Percentiles rank a stretch among this genome's conserved stretches.
Evolutionary conservation across 2,888 invertebrate genomes (phyloP).

Genomic region (Agrochola circellaris): DNA sequence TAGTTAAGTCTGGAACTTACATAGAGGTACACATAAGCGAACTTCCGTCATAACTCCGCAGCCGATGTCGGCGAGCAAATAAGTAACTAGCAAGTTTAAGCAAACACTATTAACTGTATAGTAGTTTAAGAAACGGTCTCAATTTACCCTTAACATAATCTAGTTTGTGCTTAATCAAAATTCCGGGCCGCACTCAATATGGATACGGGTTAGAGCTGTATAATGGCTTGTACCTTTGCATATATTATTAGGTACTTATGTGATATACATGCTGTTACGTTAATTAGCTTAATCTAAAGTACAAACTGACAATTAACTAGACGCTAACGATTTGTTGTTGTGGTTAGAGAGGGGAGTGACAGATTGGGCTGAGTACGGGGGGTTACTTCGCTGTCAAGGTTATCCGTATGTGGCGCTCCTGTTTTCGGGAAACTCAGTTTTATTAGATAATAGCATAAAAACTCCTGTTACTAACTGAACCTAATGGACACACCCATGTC

Average conservation of each 20-base stretch:
- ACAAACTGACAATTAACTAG: conserved; percentile 68
- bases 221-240: conserved; percentile 75
- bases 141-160: conserved; percentile 85
- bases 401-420: conserved; percentile 15
- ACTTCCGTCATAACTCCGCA: conserved; percentile 83
- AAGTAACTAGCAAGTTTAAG: conserved; percentile 84
- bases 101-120: conserved; percentile 87
- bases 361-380: conserved; percentile 38
- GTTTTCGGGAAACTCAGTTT: conserved; percentile 13
- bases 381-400: conserved; percentile 36
- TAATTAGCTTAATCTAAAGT: conserved; percentile 64
- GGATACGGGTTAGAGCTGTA: conserved; percentile 75
- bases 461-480: neutral
- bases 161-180: conserved; percentile 88
- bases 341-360: conserved; percentile 50
- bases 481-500: neutral
- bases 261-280: conserved; percentile 62
- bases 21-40: conserved; percentile 73
- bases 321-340: conserved; percentile 67
- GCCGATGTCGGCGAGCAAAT: conserved; percentile 82
- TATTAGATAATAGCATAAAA: neutral
- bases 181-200: conserved; percentile 84
- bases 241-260: conserved; percentile 75
- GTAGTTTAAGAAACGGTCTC: conserved; percentile 87
- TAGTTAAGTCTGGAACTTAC: conserved; percentile 78